Evolutionary conservation across 1,140 invertebrate genomes (phyloP), one percentile per base, ranked within the genome.

Genomic region (Nixonia krombeini): DNA sequence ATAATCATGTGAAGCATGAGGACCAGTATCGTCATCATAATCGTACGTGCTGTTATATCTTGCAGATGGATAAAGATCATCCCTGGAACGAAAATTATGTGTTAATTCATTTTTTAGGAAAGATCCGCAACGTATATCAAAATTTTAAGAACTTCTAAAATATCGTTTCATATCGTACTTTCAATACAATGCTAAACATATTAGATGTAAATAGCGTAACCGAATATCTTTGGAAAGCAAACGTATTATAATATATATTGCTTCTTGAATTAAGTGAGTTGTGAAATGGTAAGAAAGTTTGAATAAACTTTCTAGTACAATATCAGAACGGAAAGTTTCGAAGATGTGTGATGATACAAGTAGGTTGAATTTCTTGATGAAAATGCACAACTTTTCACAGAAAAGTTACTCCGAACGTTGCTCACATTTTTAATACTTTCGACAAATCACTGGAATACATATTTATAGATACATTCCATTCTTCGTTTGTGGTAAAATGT

Each of bases 1-100:
- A 70, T 84, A 85, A 40, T 85, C 82, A 41, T 84, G 83, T 3
- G 80, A 82, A 15, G 79, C 81, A 1, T 83, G 83, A 0, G 74
- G 79, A 6, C 66, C 57, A 8, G 76, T 15, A 4, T 84, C 83
- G 29, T 85, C 83, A n/a, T 84, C 82, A 42, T 85, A 85, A 9
- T 85, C 83, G 25, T 84, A 85, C 13, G 79, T 69, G 16, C 47
- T 62, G 42, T 51, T 63, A 38, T 62, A 59, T 44, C 65, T 63
- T 21, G 45, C 35, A 9, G 62, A 52, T 23, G 70, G 51, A 63
- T 82, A 83, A 26, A 83, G 56, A 4, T 85, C 72, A 26, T 83
- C 74, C 28, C 76, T 82, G 40, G 64, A 44, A 66, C 50, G 15
- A 28, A 49, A 31, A 25, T 40, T 17, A 44, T 26, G 38, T 46